Base-by-base conservation (phyloP, 1,140 invertebrate genomes). In the Listronotus oregonensis region DNA sequence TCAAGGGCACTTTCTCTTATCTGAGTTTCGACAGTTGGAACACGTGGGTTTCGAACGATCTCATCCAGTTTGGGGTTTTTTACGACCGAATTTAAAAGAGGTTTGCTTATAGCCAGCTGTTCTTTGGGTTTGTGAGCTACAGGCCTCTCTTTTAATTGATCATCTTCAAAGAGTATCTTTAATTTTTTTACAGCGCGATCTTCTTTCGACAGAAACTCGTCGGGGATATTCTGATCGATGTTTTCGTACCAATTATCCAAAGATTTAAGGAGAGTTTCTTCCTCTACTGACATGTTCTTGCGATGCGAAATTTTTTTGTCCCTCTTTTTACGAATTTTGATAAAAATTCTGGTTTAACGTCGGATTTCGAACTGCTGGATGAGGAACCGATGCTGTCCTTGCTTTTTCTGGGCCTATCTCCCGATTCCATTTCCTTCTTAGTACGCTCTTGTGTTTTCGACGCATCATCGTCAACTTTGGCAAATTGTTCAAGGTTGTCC, bases 91-190 rank as follows among this genome's bases (percentile, higher is more conserved):
- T 71, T 62, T 14, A 76, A 43, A 10, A 75, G 61, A 5, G 76
- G 76, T 57, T 72, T 73, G 50, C 75, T 77, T 7, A 78, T 76
- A 1, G 73, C 76, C 9, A 76, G 50, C 12, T 69, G 58, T 21
- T 73, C 66, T 62, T 75, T 73, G 0, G 73, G 67, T 54, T 73
- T 75, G 6, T 65, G 67, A 14, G 75, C 74, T 1, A 72, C 61
- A 7, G 71, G 74, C 64, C 70, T 74, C 42, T 40, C 55, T 43
- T 57, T 67, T 9, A 66, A 55, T 9, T 18, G 27, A 12, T 75
- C 70, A 14, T 71, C 60, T 52, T 77, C 75, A 60, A 69, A 78
- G 17, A 69, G 47, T 14, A 58, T 51, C 56, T 78, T 77, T 9
- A 78, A 37, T 60, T 73, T 71, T 37, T 70, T 70, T 2, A 78